Base-by-base conservation (phyloP, 2,113 vertebrate genomes). In the Haemorhous mexicanus region DNA sequence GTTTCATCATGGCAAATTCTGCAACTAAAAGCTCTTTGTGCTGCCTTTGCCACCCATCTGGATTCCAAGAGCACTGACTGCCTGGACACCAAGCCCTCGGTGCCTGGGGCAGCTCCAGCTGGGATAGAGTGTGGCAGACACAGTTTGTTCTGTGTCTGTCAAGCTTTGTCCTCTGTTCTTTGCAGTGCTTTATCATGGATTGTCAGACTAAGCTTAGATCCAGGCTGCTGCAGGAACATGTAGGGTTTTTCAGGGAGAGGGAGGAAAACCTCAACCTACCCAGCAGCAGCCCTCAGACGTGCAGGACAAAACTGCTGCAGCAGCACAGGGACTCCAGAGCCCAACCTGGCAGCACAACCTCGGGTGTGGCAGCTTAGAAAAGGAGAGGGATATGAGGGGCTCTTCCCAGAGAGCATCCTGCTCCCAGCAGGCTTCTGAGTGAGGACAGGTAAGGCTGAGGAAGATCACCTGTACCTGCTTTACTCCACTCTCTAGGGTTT, bases 321-420 rank as follows among this genome's bases (percentile, higher is more conserved):
- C 52, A 47, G 75, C 67, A 28, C 47, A 4, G 23, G 74, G 63
- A 4, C 11, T 5, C 16, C 18, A 5, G 8, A 44, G 56, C 28
- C 24, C 35, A 32, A 5, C 32, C 69, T 5, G 11, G 46, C 59
- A 9, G 3, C 16, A 1, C 33, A n/a, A 2, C 2, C 0, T 14
- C 2, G 18, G 17, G 2, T n/a, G 8, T 37, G 46, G 19, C 55
- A 41, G 63, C 41, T 69, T 43, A 35, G 59, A 16, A 32, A 12
- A 43, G 6, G 33, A 66, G 46, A 37, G n/a, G 22, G 24, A 6
- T 19, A 37, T 9, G 43, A 26, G 33, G 66, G 16, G 8, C 59
- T 80, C 35, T 56, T 80, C n/a, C 27, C 35, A 18, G 41, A 35
- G 16, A 76, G 22, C 22, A 11, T 30, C 32, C 33, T 55, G 44